These are phyloP conservation scores for Anser brachyrhynchus DNA, from an alignment of 2,113 vertebrate species.

Conservation along the genomic window DNA sequence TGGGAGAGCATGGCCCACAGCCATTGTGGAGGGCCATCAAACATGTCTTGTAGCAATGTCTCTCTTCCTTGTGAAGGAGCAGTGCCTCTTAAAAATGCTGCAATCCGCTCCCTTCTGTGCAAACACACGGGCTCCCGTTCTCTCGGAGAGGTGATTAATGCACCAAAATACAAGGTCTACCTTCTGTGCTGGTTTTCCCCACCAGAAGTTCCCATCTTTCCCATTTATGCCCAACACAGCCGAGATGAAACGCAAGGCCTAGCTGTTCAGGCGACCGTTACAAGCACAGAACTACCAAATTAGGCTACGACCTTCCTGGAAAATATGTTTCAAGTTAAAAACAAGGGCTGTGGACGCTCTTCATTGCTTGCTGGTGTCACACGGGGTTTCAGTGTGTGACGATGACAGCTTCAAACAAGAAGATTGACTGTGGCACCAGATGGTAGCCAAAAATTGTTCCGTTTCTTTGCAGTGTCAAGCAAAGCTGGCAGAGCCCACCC, in stretches of 20 bases:
- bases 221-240: background rate
- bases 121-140: background rate
- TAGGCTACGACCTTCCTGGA: background rate
- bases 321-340: background rate
- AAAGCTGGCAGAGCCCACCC: background rate
- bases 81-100: background rate
- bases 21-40: accelerated
- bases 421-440: background rate
- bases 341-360: background rate
- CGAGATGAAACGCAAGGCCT: accelerated
- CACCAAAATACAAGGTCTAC: background rate
- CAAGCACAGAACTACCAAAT: background rate
- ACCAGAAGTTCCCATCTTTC: background rate
- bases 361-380: background rate
- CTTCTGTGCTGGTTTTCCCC: background rate
- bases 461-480: background rate
- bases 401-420: background rate
- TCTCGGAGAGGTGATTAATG: background rate
- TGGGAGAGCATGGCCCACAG: background rate
- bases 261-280: background rate
- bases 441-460: background rate
- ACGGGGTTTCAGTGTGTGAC: background rate
- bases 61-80: background rate
- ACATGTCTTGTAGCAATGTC: background rate
- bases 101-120: background rate